Conservation (phyloP, 2,888 invertebrate species). For the Caenorhabditis sp. region DNA sequence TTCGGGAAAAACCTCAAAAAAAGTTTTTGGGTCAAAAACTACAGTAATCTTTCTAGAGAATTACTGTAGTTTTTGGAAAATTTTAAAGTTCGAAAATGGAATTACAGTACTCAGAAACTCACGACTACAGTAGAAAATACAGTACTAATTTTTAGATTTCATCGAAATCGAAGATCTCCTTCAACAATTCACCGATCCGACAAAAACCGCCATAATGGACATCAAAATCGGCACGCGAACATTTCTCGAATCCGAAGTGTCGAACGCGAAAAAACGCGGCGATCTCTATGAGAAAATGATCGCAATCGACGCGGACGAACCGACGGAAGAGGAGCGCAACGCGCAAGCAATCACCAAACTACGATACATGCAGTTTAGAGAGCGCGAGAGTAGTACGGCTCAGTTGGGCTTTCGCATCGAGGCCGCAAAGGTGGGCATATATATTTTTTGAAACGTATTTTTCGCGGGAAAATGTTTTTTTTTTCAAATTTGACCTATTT, state of each 20-base stretch:
- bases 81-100: too few relatives aligned
- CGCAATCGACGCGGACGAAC: conserved; percentile 85
- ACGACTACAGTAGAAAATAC: too few relatives aligned
- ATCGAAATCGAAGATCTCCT: conserved; percentile 94
- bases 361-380: conserved; percentile 93
- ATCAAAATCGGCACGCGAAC: conserved; percentile 93
- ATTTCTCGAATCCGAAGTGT: conserved; percentile 92
- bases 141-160: conserved; percentile 76
- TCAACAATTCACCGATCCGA: conserved; percentile 87
- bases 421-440: conserved; percentile 82
- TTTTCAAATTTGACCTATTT: too few relatives aligned
- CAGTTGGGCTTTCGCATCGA: conserved; percentile 93
- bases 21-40: too few relatives aligned
- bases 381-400: conserved; percentile 89
- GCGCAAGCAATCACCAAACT: conserved; percentile 82
- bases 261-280: conserved; percentile 82
- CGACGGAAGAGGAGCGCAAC: conserved; percentile 83
- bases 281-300: conserved; percentile 97
- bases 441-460: neutral
- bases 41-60: too few relatives aligned
- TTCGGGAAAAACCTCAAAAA: too few relatives aligned
- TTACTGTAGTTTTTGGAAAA: too few relatives aligned
- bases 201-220: conserved; percentile 93
- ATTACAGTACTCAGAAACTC: too few relatives aligned
- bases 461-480: neutral